These are phyloP conservation scores for Zoanthus gigantus DNA, from an alignment of 92 coral and sea anemone species.

Conservation along the genomic window DNA sequence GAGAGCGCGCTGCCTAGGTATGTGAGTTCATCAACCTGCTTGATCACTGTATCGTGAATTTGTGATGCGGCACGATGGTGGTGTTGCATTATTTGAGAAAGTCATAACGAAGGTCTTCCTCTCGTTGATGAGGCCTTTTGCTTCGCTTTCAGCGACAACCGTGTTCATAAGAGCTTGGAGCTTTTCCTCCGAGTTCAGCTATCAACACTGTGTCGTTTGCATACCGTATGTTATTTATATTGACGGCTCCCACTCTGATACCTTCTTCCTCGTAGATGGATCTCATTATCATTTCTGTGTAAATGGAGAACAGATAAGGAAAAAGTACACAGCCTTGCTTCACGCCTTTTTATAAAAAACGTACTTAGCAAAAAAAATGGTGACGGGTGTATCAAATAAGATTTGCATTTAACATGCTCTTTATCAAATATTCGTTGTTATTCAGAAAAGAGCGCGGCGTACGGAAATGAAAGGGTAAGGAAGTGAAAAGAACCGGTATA, in stretches of 20 bases:
- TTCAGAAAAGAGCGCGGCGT: no score
- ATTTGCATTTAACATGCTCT: no score
- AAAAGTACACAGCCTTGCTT: conserved; percentile 12
- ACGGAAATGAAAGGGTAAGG: no score
- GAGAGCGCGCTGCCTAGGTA: neutral
- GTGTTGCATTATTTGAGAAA: neutral
- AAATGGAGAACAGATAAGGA: neutral
- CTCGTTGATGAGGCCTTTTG: neutral
- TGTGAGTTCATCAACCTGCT: neutral
- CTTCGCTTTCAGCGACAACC: neutral
- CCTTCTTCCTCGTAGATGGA: neutral
- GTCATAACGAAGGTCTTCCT: neutral
- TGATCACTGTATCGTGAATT: neutral
- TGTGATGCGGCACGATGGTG: neutral
- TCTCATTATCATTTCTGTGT: neutral
- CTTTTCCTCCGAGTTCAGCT: neutral
- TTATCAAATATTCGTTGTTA: no score
- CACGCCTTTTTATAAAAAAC: neutral
- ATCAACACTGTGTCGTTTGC: conserved; percentile 36
- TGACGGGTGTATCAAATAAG: no score
- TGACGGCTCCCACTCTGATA: neutral
- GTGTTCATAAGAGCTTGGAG: neutral
- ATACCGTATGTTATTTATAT: conserved; percentile 3
- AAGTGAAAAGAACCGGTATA: no score
- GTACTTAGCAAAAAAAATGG: no score